phyloP scores from a whole-genome alignment of 2,888 invertebrate species.

The Cosmia trapezina region DNA sequence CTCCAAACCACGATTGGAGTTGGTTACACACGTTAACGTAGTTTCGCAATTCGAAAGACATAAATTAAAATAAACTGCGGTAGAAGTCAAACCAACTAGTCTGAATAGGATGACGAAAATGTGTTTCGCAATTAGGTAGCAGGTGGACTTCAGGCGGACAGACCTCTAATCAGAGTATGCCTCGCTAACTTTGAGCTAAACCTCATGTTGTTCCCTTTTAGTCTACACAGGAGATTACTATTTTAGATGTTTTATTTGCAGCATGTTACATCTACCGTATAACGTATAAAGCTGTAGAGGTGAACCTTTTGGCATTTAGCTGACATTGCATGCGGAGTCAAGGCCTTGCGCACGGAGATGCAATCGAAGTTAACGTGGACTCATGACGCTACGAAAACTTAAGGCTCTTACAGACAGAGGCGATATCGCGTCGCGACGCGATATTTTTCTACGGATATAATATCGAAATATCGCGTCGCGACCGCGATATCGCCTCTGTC shows the following conservation, averaged over 20 bases:
- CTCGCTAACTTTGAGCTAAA: constrained; percentile 29
- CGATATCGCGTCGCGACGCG: too few relatives aligned
- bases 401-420: too few relatives aligned
- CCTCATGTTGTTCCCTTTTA: constrained; percentile 30
- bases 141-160: constrained; percentile 17
- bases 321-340: constrained; percentile 64
- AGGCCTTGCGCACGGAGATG: constrained; percentile 49
- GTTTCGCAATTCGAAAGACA: too few relatives aligned
- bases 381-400: constrained; percentile 7
- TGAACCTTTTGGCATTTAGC: constrained; percentile 63
- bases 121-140: too few relatives aligned
- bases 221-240: constrained; percentile 51
- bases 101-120: too few relatives aligned
- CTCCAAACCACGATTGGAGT: too few relatives aligned
- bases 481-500: too few relatives aligned
- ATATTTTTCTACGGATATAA: too few relatives aligned
- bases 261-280: constrained; percentile 7
- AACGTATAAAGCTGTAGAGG: constrained; percentile 25
- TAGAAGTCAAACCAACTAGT: too few relatives aligned
- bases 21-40: too few relatives aligned
- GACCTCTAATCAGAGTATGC: constrained; percentile 42
- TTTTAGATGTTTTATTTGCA: constrained; percentile 31
- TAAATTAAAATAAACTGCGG: too few relatives aligned
- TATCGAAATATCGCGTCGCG: too few relatives aligned
- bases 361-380: constrained; percentile 31